Percentiles rank a stretch among this genome's conserved stretches.
Evolutionary conservation across 1,140 invertebrate species (phyloP).

Genomic region (Octopus sinensis): DNA sequence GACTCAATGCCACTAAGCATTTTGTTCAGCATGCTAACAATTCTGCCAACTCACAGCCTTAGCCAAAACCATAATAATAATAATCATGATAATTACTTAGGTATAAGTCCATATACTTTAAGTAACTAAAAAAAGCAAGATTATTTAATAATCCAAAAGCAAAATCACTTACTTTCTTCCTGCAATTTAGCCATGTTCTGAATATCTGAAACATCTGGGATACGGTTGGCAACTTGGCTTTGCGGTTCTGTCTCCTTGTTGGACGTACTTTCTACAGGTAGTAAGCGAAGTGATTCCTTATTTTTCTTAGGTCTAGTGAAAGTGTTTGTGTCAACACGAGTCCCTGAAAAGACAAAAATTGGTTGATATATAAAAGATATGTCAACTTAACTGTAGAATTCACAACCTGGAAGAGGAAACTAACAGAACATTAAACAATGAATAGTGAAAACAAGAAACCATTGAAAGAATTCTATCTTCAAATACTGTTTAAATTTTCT

Average conservation of each 20-base stretch:
- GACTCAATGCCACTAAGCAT: too few relatives aligned
- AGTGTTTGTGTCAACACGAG: constrained; percentile 50
- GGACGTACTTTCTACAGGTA: constrained; percentile 16
- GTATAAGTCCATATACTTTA: too few relatives aligned
- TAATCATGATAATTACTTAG: too few relatives aligned
- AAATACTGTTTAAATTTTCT: too few relatives aligned
- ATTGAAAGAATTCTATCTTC: too few relatives aligned
- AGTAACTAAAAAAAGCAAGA: neutral
- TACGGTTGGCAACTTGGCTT: constrained; percentile 12
- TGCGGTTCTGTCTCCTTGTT: constrained; percentile 11
- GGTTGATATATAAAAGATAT: neutral
- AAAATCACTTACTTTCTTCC: constrained; percentile 45
- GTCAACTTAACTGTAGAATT: too few relatives aligned
- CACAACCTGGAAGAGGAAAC: too few relatives aligned
- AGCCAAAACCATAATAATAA: too few relatives aligned
- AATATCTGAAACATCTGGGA: constrained; percentile 38
- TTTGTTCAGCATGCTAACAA: too few relatives aligned
- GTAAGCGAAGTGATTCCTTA: constrained; percentile 28
- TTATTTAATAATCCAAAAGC: neutral
- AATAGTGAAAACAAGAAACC: too few relatives aligned
- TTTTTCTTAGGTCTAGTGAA: constrained; percentile 54
- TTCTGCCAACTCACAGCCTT: too few relatives aligned
- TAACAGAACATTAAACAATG: too few relatives aligned
- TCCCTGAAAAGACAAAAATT: constrained; percentile 23
- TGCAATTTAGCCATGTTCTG: constrained; percentile 47